Base-by-base conservation (phyloP, 2,888 invertebrate genomes). In the Epinotia demarniana region DNA sequence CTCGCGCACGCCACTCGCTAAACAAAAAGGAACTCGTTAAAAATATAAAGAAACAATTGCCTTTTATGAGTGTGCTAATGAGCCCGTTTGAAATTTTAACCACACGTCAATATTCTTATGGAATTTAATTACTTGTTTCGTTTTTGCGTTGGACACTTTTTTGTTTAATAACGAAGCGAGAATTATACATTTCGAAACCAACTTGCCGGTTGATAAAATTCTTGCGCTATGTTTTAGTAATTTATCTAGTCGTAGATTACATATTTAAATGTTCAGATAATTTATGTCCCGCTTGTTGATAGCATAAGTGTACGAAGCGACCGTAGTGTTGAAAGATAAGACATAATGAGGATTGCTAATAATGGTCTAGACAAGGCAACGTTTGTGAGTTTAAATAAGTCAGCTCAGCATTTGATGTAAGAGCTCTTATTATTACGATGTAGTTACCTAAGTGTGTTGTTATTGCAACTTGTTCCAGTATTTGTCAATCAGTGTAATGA, bases 21-120 rank as follows among this genome's bases (percentile, higher is more conserved):
- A 83, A 92, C 89, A 92, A 92, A 86, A 86, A 78, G 72, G 80
- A 80, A 81, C 77, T 81, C 87, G 85, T 85, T 85, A 88, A 85
- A 88, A 83, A 80, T 87, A 87, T 89, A 91, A 90, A 90, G 90
- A 90, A 90, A 92, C 92, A 91, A 92, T 92, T 89, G 87, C 87
- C 89, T 89, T 91, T 91, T 90, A 90, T 90, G 87, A 82, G 79
- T 85, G 83, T 88, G 85, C 80, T 89, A 90, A 92, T 90, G 88
- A 87, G 86, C 80, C 79, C 76, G 81, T 85, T 84, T 82, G 81
- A 80, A 80, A 82, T 85, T 83, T 82, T 80, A 80, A 81, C 80
- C 79, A 79, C 78, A 75, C 80, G 82, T 83, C 82, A 83, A 86
- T 85, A 85, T 86, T 86, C 82, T 85, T 85, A 82, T 85, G 78